Percentiles rank a stretch among this genome's conserved stretches.
Conservation (phyloP, 2,888 invertebrate species). For the Perizoma affinitatum region DNA sequence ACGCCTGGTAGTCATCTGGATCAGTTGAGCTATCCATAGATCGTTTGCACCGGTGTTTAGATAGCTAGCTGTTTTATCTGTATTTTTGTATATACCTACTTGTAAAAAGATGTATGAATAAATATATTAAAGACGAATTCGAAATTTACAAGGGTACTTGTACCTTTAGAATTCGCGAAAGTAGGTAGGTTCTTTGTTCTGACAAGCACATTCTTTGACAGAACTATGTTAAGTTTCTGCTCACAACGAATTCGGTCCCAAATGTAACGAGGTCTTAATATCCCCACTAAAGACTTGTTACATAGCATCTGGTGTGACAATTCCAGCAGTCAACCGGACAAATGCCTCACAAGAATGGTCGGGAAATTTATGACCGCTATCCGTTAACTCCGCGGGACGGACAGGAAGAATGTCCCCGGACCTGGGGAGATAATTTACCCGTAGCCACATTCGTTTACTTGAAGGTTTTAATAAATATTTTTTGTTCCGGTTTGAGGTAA, state of each 20-base stretch:
- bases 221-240: no score
- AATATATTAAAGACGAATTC: no score
- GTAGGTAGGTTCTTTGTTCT: no score
- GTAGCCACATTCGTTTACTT: slow-evolving; percentile 36
- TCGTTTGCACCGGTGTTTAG: no score
- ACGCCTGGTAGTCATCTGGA: no score
- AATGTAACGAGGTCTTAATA: slow-evolving; percentile 26
- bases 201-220: no score
- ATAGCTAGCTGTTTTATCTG: no score
- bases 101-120: no score
- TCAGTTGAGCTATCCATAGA: no score
- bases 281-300: slow-evolving; percentile 36
- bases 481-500: neutral
- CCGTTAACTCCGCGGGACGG: slow-evolving; percentile 59
- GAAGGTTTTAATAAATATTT: slow-evolving; percentile 20
- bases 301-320: slow-evolving; percentile 38
- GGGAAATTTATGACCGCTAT: slow-evolving; percentile 65
- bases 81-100: no score
- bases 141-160: no score
- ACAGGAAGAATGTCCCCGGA: slow-evolving; percentile 59
- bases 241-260: neutral
- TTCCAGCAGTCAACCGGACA: slow-evolving; percentile 62
- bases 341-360: slow-evolving; percentile 68
- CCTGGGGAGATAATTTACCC: slow-evolving; percentile 38
- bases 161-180: no score